Evolutionary conservation across 2,888 invertebrate genomes (phyloP), one percentile per base, ranked within the genome.

Genomic region (Magallana nippona): DNA sequence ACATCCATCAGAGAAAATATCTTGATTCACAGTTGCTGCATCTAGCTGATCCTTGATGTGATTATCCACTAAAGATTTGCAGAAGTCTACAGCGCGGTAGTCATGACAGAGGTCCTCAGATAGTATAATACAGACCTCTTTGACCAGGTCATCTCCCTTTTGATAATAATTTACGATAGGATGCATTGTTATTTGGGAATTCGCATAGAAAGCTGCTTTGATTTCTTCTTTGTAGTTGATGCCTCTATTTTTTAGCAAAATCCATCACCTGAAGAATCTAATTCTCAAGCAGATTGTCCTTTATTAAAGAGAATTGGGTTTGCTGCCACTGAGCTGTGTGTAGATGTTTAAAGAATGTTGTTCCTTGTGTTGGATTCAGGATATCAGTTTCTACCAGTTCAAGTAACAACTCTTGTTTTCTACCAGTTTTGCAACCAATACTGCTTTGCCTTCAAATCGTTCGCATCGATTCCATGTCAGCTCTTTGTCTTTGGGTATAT

Each of bases 241-340:
- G 62, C 83, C 71, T 8, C 87, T 32, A 60, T 88, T 89, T n/a
- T 79, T 89, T 87, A 95, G 95, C 93, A 95, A 95, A 96, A 96
- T 96, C 90, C 97, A 95, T 78, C 17, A 88, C 85, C 71, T 83
- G 83, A 44, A 89, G 79, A 2, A 83, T 56, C 15, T 44, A 78
- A 10, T 77, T 62, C 19, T 62, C 58, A 27, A 86, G 86, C n/a
- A 88, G 27, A 13, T 85, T 82, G 3, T 55, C 62, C 81, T 86
- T 85, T 11, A 87, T 56, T 3, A 78, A n/a, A 8, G 55, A 11
- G 78, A 85, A 88, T 79, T 89, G 89, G 15, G n/a, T 60, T 11
- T 44, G 78, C 32, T 89, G 89, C 89, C 88, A 87, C 17, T 79
- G 13, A 1, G 87, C 44, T 44, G 44, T 44, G 44, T 44, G 44